Percentiles rank a stretch among this genome's conserved stretches.
These are phyloP conservation scores for Melinaea menophilus DNA, from an alignment of 2,888 invertebrate genomes.

Conservation along the genomic window DNA sequence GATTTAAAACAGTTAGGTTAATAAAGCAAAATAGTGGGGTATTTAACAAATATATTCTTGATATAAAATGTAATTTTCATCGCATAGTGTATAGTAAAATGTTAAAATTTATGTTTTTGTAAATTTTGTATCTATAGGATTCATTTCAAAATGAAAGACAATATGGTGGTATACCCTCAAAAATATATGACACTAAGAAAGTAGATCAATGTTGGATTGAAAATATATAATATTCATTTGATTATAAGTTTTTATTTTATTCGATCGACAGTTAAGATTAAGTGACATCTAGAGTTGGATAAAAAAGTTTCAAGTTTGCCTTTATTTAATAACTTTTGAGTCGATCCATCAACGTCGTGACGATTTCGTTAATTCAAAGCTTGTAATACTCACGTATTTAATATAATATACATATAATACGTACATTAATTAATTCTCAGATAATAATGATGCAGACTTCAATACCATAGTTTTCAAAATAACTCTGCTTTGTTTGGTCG, in stretches of 20 bases:
- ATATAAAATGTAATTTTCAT: not conserved
- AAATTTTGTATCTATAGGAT: conserved; percentile 19
- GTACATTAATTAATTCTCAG: too few species aligned
- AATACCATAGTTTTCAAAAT: too few species aligned
- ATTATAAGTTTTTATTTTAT: too few species aligned
- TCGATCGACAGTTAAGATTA: not conserved
- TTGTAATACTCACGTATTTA: not conserved
- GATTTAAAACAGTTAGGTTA: not conserved
- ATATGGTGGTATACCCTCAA: too few species aligned
- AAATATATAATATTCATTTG: too few species aligned
- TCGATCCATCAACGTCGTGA: not conserved
- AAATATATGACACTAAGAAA: conserved; percentile 12
- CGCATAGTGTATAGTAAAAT: not conserved
- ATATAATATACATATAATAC: not conserved
- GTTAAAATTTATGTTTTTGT: not conserved
- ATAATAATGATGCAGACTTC: too few species aligned
- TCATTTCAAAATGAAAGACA: too few species aligned
- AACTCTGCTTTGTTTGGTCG: too few species aligned
- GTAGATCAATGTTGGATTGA: conserved; percentile 11
- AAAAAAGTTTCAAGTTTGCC: not conserved
- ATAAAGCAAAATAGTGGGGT: not conserved
- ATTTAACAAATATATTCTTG: not conserved
- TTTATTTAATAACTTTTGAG: not conserved
- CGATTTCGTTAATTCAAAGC: not conserved
- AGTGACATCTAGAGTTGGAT: not conserved